These are phyloP conservation scores for Xylophagus ater DNA, from an alignment of 2,888 invertebrate genomes.

Conservation along the genomic window DNA sequence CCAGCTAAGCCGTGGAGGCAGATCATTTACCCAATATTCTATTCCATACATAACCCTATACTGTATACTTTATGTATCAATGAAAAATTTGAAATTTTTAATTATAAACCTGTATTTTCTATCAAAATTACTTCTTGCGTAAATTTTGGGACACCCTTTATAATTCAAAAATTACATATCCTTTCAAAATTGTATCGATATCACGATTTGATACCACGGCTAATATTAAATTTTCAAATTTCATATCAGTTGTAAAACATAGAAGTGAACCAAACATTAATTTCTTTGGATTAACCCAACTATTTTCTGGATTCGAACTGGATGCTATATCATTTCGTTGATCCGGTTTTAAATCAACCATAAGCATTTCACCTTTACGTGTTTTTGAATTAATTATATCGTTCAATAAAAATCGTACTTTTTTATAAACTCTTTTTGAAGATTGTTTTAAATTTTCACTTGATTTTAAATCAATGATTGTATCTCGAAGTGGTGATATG, in stretches of 20 bases:
- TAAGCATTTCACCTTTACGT: slow-evolving; percentile 25
- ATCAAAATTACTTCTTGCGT: too few relatives aligned
- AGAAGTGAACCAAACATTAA: slow-evolving; percentile 52
- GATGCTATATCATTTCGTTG: slow-evolving; percentile 1
- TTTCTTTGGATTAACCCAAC: slow-evolving; percentile 14
- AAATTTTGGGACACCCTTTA: too few relatives aligned
- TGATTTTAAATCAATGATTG: slow-evolving; percentile 20
- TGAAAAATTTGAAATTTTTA: slow-evolving; percentile 1
- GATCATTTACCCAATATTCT: too few relatives aligned
- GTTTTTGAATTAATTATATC: slow-evolving; percentile 21
- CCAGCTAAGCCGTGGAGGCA: too few relatives aligned
- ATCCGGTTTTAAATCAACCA: slow-evolving; percentile 24
- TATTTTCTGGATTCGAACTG: neutral
- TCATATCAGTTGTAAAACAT: slow-evolving; percentile 52
- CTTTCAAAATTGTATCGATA: slow-evolving; percentile 40
- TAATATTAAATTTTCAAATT: slow-evolving; percentile 56
- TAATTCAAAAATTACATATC: slow-evolving; percentile 43
- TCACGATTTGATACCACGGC: slow-evolving; percentile 56
- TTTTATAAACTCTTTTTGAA: slow-evolving; percentile 19
- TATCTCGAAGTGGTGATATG: slow-evolving; percentile 54
- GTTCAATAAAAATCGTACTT: slow-evolving; percentile 27
- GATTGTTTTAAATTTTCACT: slow-evolving; percentile 12
- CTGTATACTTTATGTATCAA: neutral
- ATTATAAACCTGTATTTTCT: slow-evolving; percentile 9
- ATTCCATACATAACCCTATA: too few relatives aligned